Evolutionary conservation across 2,797 vertebrate genomes (phyloP).

Genomic region (Typhlichthys subterraneus): DNA sequence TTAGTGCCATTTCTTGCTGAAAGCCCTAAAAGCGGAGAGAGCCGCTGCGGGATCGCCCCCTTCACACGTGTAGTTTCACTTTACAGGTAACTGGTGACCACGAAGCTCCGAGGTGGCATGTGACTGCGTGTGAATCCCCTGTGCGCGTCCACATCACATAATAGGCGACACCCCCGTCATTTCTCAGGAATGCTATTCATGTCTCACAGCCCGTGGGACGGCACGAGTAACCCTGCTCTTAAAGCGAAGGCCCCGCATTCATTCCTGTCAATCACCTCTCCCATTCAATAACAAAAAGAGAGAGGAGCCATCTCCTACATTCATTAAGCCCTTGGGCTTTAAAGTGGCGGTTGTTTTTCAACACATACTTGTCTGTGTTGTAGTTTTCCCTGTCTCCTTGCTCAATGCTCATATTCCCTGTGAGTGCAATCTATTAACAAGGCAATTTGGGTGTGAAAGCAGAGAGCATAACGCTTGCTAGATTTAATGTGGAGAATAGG

Average conservation of each 20-base stretch:
- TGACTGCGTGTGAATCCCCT: conserved; percentile 4
- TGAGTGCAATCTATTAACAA: conserved; percentile 1
- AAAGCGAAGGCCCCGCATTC: conserved; percentile 10
- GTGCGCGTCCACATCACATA: conserved; percentile 33
- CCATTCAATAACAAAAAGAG: conserved; percentile 11
- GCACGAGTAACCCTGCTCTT: conserved; percentile 27
- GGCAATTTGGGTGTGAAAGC: conserved; percentile 10
- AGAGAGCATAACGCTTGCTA: neutral
- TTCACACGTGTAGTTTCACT: conserved; percentile 47
- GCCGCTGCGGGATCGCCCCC: conserved; percentile 6
- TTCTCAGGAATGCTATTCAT: conserved; percentile 62
- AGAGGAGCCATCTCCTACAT: conserved; percentile 23
- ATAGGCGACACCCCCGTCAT: conserved; percentile 27
- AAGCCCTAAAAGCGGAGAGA: conserved; percentile 10
- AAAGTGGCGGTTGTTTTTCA: neutral
- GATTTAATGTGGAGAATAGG: neutral
- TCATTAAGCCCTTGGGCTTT: neutral
- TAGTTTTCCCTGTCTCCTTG: neutral
- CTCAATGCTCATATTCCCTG: neutral
- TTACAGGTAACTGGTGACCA: conserved; percentile 44
- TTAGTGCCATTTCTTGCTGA: conserved; percentile 1
- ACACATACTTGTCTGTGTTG: neutral
- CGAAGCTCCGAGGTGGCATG: conserved; percentile 23
- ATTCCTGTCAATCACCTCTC: conserved; percentile 9
- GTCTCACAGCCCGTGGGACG: conserved; percentile 8